Percentiles rank a stretch among this genome's conserved stretches.
phyloP scores from a whole-genome alignment of 1,140 invertebrate species.

The Alviniconcha marisindica region DNA sequence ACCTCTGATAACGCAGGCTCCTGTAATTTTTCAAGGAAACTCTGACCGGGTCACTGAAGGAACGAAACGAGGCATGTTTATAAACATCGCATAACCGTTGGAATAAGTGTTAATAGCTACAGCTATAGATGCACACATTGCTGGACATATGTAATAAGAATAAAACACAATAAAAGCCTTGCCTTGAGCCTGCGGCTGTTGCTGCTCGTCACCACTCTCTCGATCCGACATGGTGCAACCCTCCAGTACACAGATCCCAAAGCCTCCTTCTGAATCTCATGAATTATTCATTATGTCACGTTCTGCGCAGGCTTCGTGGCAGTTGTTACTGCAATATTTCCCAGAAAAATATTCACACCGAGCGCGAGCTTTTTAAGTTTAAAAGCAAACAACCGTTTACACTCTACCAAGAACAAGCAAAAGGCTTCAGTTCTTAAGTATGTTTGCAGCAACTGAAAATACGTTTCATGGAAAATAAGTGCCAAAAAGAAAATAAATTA shows the following conservation, averaged over 20 bases:
- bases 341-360: background rate
- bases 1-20: conserved; percentile 17
- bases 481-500: no score
- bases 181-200: conserved; percentile 68
- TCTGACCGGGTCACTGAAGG: conserved; percentile 40
- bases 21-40: conserved; percentile 42
- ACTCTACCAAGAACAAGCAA: no score
- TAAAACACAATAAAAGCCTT: conserved; percentile 27
- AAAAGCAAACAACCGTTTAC: no score
- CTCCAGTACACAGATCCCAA: conserved; percentile 62
- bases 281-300: conserved; percentile 71
- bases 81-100: conserved; percentile 6
- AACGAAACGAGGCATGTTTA: conserved; percentile 37
- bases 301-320: conserved; percentile 36
- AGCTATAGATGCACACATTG: background rate
- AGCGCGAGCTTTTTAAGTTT: background rate
- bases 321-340: conserved; percentile 21
- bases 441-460: no score
- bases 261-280: conserved; percentile 69
- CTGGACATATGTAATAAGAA: background rate
- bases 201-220: conserved; percentile 71
- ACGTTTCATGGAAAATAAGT: no score
- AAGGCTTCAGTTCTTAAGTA: no score
- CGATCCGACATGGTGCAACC: conserved; percentile 73
- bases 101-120: background rate